Percentiles rank a stretch among this genome's conserved stretches.
These are phyloP conservation scores for Gavialis gangeticus DNA, from an alignment of 2,113 vertebrate species.

Conservation along the genomic window DNA sequence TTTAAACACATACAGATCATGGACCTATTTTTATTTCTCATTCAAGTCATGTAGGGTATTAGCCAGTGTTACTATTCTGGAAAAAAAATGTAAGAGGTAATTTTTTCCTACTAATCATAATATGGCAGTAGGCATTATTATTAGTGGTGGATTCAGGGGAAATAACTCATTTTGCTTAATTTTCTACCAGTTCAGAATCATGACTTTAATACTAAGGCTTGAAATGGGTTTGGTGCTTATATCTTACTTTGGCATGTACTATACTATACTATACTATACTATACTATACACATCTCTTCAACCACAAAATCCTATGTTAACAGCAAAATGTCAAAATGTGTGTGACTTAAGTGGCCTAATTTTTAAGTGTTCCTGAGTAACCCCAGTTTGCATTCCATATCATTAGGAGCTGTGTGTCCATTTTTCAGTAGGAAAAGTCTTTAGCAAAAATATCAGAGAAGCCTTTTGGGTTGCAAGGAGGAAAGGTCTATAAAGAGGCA, in stretches of 20 bases:
- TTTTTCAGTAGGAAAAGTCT: neutral
- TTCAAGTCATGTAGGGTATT: neutral
- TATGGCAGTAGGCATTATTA: fast-evolving
- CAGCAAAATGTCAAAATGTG: neutral
- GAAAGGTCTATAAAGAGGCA: neutral
- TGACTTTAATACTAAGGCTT: neutral
- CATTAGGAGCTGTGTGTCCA: neutral
- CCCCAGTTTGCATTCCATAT: neutral
- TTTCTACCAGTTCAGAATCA: neutral
- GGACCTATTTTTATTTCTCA: neutral
- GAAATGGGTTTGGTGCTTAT: neutral
- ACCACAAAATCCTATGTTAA: neutral
- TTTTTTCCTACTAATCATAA: neutral
- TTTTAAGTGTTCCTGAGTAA: neutral
- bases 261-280: neutral
- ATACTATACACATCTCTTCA: neutral
- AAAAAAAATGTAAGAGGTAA: neutral
- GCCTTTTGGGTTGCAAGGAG: neutral
- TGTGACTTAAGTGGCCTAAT: neutral
- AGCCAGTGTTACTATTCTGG: neutral
- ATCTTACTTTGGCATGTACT: neutral
- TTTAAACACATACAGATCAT: neutral
- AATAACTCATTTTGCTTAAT: neutral
- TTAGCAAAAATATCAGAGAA: neutral
- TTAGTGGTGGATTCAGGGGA: fast-evolving